Conservation (phyloP, 2,888 invertebrate species). For the Phyllotreta striolata region DNA sequence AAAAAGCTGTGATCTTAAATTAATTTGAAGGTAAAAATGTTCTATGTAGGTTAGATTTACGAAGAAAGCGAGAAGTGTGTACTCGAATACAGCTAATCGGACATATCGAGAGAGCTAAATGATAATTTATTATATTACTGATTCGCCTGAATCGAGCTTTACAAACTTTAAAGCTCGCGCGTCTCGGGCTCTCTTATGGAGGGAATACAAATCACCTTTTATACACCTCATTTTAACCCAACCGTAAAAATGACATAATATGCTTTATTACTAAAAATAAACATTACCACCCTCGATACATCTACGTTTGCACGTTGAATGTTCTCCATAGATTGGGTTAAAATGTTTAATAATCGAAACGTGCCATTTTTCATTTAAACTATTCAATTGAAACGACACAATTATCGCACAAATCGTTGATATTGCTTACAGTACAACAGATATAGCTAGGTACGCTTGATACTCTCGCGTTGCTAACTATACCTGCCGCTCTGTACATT, state of each 20-base stretch:
- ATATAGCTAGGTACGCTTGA: too few relatives aligned
- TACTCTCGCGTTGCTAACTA: too few relatives aligned
- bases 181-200: slow-evolving; percentile 39
- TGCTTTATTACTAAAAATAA: too few relatives aligned
- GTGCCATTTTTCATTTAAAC: too few relatives aligned
- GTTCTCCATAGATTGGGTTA: slow-evolving; percentile 8
- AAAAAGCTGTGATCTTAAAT: slow-evolving; percentile 44
- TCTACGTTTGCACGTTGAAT: too few relatives aligned
- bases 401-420: too few relatives aligned
- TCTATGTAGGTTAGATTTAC: slow-evolving; percentile 41
- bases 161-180: slow-evolving; percentile 46
- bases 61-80: slow-evolving; percentile 37
- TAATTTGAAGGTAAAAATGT: slow-evolving; percentile 41
- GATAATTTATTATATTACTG: slow-evolving; percentile 9
- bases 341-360: slow-evolving; percentile 7
- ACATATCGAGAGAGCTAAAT: slow-evolving; percentile 36
- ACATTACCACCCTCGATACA: too few relatives aligned
- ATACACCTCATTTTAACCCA: slow-evolving; percentile 9
- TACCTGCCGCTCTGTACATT: too few relatives aligned
- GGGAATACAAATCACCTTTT: slow-evolving; percentile 34
- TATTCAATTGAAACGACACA: too few relatives aligned
- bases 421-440: too few relatives aligned
- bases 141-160: too few relatives aligned
- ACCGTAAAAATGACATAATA: background rate
- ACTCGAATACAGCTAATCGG: slow-evolving; percentile 35